A percentile compares a stretch with the other conserved stretches of the same genome.
phyloP scores from a whole-genome alignment of 2,888 invertebrate genomes.

The Phrixothrix hirtus region DNA sequence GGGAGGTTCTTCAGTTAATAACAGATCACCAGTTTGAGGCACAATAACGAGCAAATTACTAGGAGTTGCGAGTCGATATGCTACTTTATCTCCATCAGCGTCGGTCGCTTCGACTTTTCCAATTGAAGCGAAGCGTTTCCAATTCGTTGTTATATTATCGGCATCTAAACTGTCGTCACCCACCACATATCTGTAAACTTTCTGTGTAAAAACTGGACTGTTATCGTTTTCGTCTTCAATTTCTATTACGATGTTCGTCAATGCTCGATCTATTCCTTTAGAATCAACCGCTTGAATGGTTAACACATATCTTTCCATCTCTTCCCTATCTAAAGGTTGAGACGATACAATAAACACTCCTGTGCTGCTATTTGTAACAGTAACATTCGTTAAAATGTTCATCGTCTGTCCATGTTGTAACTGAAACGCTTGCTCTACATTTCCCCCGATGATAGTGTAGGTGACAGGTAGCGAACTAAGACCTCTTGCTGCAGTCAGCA shows the following conservation, averaged over 20 bases:
- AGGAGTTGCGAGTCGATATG: conserved; percentile 80
- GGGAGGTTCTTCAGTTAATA: conserved; percentile 79
- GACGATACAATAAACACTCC: conserved; percentile 78
- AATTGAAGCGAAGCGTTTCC: conserved; percentile 80
- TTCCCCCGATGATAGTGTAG: conserved; percentile 79
- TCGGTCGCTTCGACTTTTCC: conserved; percentile 87
- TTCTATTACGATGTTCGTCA: conserved; percentile 74
- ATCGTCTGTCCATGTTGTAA: conserved; percentile 64
- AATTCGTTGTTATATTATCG: conserved; percentile 66
- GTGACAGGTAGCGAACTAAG: conserved; percentile 69
- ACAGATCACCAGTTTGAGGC: conserved; percentile 89
- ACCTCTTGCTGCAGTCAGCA: conserved; percentile 73
- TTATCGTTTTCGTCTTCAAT: conserved; percentile 92
- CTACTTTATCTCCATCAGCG: conserved; percentile 89
- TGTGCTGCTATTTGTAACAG: conserved; percentile 58
- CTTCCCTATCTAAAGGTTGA: conserved; percentile 78
- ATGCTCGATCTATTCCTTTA: conserved; percentile 78
- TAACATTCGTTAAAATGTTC: conserved; percentile 57
- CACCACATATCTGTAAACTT: conserved; percentile 76
- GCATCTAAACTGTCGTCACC: conserved; percentile 64
- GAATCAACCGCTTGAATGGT: conserved; percentile 80
- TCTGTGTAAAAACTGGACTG: conserved; percentile 79
- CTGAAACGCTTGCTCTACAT: conserved; percentile 74
- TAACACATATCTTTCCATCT: conserved; percentile 70
- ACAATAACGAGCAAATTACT: conserved; percentile 86